Percentiles rank a stretch among this genome's conserved stretches.
Evolutionary conservation across 2,113 vertebrate species (phyloP).

Genomic region (Pyxicephalus adspersus): DNA sequence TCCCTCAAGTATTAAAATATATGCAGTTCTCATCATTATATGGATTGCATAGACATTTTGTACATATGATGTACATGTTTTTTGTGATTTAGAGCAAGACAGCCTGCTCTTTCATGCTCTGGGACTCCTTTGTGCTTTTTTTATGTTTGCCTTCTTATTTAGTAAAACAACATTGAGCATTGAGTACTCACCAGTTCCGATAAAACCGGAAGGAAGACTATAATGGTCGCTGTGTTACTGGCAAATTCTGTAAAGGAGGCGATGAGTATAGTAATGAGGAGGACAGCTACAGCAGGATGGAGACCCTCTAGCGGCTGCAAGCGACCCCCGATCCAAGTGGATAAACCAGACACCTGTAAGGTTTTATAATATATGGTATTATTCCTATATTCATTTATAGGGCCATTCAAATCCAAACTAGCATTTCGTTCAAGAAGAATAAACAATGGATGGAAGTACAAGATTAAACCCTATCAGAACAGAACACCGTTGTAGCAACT

Average conservation of each 20-base stretch:
- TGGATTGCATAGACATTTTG: no score
- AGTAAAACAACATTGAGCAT: no score
- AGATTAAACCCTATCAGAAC: no score
- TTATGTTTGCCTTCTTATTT: no score
- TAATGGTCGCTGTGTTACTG: constrained; percentile 96
- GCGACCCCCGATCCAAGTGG: constrained; percentile 87
- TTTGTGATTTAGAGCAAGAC: no score
- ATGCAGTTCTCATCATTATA: no score
- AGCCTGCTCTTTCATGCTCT: no score
- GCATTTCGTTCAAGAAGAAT: background rate
- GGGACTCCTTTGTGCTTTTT: no score
- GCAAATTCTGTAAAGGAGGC: constrained; percentile 95
- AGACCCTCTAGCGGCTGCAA: constrained; percentile 86
- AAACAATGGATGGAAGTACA: background rate
- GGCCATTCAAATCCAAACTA: background rate
- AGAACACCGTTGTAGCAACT: no score
- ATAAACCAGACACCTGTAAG: constrained; percentile 90
- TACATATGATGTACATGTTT: no score
- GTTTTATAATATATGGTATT: background rate
- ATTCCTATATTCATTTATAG: background rate
- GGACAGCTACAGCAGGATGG: constrained; percentile 80
- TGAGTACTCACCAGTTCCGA: constrained; percentile 86
- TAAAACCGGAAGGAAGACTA: constrained; percentile 92
- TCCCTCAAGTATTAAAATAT: no score
- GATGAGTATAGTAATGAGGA: constrained; percentile 85